Evolutionary conservation across 37 sponge, comb jelly and placozoan species (phyloP).

Genomic region (Hormiphora californensis): DNA sequence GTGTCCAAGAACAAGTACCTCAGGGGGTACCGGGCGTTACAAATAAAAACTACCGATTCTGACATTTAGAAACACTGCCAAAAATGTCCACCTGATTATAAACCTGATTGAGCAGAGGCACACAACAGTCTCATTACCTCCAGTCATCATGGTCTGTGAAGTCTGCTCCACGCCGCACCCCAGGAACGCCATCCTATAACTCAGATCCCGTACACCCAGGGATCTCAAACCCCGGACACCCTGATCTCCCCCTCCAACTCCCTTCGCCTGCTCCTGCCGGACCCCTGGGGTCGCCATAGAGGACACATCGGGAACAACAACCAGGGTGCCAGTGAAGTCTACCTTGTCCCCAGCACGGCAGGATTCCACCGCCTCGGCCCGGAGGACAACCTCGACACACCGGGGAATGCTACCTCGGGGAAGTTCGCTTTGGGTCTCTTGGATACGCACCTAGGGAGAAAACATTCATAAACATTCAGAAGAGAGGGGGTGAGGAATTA

Average conservation of each 20-base stretch:
- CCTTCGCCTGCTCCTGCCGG: neutral
- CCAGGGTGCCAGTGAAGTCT: slow-evolving; percentile 95
- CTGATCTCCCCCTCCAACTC: neutral
- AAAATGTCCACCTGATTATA: no score
- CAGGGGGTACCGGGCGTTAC: no score
- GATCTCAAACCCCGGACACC: slow-evolving; percentile 83
- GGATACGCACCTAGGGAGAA: slow-evolving; percentile 70
- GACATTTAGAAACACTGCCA: no score
- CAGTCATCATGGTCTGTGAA: neutral
- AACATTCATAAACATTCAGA: neutral
- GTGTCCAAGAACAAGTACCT: no score
- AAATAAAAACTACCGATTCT: no score
- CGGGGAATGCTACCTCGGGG: slow-evolving; percentile 93
- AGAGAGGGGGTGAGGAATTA: neutral
- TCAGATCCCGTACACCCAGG: slow-evolving; percentile 90
- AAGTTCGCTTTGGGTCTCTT: slow-evolving; percentile 94
- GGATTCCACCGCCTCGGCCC: slow-evolving; percentile 86
- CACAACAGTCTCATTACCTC: neutral
- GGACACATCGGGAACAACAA: slow-evolving; percentile 93
- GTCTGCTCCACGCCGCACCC: slow-evolving; percentile 72
- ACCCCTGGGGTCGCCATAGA: slow-evolving; percentile 71
- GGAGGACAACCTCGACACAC: slow-evolving; percentile 84
- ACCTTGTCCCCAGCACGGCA: slow-evolving; percentile 97
- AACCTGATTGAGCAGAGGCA: no score
- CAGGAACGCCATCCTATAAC: slow-evolving; percentile 90